Conservation (phyloP, 2,113 vertebrate species). For the Okapia johnstoni region DNA sequence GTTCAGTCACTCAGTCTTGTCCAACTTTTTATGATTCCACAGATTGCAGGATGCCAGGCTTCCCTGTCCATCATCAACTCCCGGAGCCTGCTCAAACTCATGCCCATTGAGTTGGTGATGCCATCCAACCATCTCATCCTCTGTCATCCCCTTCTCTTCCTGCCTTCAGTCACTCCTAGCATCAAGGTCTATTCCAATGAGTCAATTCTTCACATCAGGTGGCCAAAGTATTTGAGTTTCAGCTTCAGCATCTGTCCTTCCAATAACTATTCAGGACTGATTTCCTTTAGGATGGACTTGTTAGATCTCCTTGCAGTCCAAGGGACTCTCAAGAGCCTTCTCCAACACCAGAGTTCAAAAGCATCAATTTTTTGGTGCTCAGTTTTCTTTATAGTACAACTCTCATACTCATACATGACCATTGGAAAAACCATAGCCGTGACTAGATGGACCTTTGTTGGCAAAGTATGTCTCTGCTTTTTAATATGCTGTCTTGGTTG, state of each 20-base stretch:
- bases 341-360: neutral
- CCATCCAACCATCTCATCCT: neutral
- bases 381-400: neutral
- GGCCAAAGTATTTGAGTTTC: neutral
- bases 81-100: accelerated
- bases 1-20: neutral
- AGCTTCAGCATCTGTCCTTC: neutral
- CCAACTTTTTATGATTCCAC: neutral
- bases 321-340: neutral
- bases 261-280: accelerated
- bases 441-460: accelerated
- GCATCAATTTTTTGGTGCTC: neutral
- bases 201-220: neutral
- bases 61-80: neutral
- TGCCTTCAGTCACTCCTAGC: neutral
- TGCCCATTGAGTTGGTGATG: neutral
- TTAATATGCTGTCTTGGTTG: neutral
- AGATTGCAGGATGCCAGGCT: neutral
- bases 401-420: neutral
- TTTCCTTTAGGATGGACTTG: neutral
- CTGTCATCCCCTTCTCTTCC: neutral
- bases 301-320: neutral
- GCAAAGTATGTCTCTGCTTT: neutral
- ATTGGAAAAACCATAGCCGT: neutral
- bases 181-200: neutral